Evolutionary conservation across 2,797 vertebrate species (phyloP), one percentile per base, ranked within the genome.

Genomic region (Eospalax fontanierii): DNA sequence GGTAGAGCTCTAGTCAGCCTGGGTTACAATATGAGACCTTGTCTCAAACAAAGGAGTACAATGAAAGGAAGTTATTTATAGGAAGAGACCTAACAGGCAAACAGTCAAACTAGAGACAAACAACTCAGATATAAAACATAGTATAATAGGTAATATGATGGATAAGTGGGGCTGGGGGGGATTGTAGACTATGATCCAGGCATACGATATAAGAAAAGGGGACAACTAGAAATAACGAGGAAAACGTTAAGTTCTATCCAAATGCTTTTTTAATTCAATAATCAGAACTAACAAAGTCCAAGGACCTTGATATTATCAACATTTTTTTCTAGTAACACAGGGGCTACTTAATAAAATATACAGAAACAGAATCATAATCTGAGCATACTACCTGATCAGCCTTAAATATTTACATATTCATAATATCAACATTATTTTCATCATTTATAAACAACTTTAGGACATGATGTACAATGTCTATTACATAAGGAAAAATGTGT

Each of bases 11-110:
- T 57, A 26, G 14, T 28, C n/a, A 54, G 43, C 66, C 66, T 71
- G 46, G 83, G 22, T 8, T 54, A 57, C 66, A 71, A n/a, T 35
- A 22, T 57, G 66, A 54, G 22, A 30, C 46, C 43, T 46, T 71
- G 50, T 57, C 50, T 71, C 46, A 71, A 83, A 71, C 66, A 86
- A 71, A 46, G 30, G 38, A 70, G 66, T 26, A 12, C 14, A 94
- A 28, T 66, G 40, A 93, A 91, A 94, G 24, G 50, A 71, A 86
- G 75, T 59, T 83, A 26, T 6, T 65, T 83, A 26, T 8, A 92
- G 54, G 21, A 88, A 92, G 75, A 95, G n/a, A 90, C 15, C 54
- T 70, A 93, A 96, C 96, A 91, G 38, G 74, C 10, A 87, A 65
- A 18, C 28, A 89, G 46, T 80, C 78, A 94, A 92, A 73, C 0